Percentiles rank a stretch among this genome's conserved stretches.
Conservation (phyloP, 2,888 invertebrate species). For the Tetramorium bicarinatum region DNA sequence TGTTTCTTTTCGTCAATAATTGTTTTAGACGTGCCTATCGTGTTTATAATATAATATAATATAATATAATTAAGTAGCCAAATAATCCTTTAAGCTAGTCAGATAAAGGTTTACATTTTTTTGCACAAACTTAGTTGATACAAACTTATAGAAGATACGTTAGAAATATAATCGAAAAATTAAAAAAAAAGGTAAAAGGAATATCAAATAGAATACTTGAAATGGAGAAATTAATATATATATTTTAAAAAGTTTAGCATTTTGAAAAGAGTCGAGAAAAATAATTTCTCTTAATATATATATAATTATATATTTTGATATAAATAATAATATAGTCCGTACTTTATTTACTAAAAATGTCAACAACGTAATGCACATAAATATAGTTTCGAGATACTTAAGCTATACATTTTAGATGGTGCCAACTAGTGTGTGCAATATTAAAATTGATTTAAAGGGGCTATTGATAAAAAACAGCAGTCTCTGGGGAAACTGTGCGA, state of each 20-base stretch:
- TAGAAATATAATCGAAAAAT: neutral
- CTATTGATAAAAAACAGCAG: slow-evolving; percentile 74
- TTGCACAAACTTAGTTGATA: neutral
- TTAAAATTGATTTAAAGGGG: slow-evolving; percentile 75
- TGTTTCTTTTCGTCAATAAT: slow-evolving; percentile 1
- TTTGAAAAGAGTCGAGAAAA: neutral
- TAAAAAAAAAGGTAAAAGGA: neutral
- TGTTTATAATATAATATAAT: slow-evolving; percentile 4
- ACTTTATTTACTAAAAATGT: neutral
- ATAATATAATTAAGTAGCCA: slow-evolving; percentile 5
- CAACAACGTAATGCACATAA: slow-evolving; percentile 61
- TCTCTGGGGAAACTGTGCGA: slow-evolving; percentile 67
- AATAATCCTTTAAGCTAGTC: neutral
- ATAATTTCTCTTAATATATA: neutral
- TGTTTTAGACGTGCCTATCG: neutral
- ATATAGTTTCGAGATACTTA: slow-evolving; percentile 64
- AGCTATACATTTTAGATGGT: slow-evolving; percentile 63
- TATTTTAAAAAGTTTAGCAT: neutral
- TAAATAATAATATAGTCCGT: neutral
- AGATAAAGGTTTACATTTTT: slow-evolving; percentile 4
- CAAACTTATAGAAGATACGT: neutral
- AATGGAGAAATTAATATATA: neutral
- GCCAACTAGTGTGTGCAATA: slow-evolving; percentile 66
- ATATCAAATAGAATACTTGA: neutral
- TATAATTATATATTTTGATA: neutral